Percentiles rank a stretch among this genome's conserved stretches.
Conservation (phyloP, 2,797 vertebrate genomes). For the Gymnoscopelus microlampas region DNA sequence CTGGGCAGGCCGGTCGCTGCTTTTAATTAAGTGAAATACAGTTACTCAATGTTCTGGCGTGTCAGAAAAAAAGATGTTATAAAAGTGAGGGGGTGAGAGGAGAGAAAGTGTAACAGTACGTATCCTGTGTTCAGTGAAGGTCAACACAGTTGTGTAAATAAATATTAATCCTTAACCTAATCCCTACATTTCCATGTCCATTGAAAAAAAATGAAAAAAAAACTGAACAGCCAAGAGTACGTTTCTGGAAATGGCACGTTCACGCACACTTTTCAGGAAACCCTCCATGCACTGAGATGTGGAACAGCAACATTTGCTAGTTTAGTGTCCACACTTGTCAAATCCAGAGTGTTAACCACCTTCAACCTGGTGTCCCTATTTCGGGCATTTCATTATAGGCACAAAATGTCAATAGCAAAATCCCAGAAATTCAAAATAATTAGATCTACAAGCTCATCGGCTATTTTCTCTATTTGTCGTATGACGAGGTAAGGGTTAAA, state of each 20-base stretch:
- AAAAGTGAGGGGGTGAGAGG: slow-evolving; percentile 58
- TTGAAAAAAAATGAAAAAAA: slow-evolving; percentile 63
- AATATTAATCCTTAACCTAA: slow-evolving; percentile 82
- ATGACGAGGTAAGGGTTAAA: background rate
- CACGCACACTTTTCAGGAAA: slow-evolving; percentile 44
- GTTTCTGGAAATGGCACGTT: slow-evolving; percentile 56
- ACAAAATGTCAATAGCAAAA: too few species aligned
- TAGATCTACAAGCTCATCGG: too few species aligned
- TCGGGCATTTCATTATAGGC: too few species aligned
- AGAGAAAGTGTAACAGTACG: slow-evolving; percentile 75
- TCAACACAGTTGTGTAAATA: slow-evolving; percentile 87
- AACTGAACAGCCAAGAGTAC: slow-evolving; percentile 57
- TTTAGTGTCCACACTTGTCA: slow-evolving; percentile 32
- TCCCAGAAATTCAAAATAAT: too few species aligned
- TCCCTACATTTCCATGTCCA: slow-evolving; percentile 80
- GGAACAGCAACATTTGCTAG: slow-evolving; percentile 21
- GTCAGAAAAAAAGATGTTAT: slow-evolving; percentile 73
- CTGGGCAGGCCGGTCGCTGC: slow-evolving; percentile 85
- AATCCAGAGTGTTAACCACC: too few species aligned
- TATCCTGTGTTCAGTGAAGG: slow-evolving; percentile 81
- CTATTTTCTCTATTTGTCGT: too few species aligned
- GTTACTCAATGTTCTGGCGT: slow-evolving; percentile 81
- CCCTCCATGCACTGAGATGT: slow-evolving; percentile 31
- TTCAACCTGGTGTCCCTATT: too few species aligned
- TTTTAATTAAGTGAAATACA: slow-evolving; percentile 93